Conservation (phyloP, 2,888 invertebrate species). For the Ophioninae sp. region DNA sequence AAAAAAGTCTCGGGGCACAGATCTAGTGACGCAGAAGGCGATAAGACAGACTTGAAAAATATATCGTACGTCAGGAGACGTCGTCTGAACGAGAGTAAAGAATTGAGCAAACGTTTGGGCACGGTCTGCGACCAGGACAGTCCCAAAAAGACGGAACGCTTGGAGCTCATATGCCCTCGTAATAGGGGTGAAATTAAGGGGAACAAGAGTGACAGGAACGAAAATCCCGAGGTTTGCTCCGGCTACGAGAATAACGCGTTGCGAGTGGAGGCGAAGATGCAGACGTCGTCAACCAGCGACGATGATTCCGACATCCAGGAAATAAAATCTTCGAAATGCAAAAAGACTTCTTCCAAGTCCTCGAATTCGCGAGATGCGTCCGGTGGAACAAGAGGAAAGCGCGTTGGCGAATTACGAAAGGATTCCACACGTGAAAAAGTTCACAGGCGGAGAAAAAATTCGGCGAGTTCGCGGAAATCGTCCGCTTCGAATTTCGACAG, state of each 20-base stretch:
- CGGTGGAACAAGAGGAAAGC: not conserved
- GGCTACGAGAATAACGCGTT: not conserved
- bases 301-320: constrained; percentile 23
- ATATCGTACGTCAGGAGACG: constrained; percentile 56
- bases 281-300: constrained; percentile 1
- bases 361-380: constrained; percentile 1
- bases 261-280: constrained; percentile 26
- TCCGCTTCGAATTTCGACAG: not conserved
- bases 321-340: not conserved
- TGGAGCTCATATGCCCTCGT: not conserved
- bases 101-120: constrained; percentile 48
- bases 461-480: not conserved
- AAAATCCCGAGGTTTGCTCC: not conserved
- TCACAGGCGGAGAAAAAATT: not conserved
- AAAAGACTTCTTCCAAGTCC: not conserved
- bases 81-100: constrained; percentile 36
- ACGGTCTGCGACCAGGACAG: constrained; percentile 65
- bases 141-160: constrained; percentile 15
- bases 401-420: not conserved
- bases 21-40: constrained; percentile 56
- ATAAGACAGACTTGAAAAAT: constrained; percentile 46
- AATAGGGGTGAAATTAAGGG: not conserved
- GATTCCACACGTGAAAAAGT: not conserved
- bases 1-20: constrained; percentile 62
- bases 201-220: not conserved